Evolutionary conservation across 2,797 vertebrate species (phyloP), one percentile per base, ranked within the genome.

Genomic region (Neopelma chrysocephalum): DNA sequence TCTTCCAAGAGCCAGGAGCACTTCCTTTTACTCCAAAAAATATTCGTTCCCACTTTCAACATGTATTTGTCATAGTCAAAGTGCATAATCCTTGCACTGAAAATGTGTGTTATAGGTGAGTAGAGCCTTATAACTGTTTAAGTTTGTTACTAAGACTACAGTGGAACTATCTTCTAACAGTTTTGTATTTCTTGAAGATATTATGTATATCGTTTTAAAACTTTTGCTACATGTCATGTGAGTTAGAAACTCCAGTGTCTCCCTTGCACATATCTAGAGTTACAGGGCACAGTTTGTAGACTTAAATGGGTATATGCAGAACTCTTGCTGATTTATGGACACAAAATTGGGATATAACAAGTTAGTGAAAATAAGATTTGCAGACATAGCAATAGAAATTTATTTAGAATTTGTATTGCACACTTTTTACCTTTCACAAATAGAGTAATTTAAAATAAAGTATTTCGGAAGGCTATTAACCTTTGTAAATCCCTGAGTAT

Each of bases 21-120:
- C 98, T 99, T 96, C 99, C 99, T 93, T 99, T 99, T 94, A 99
- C 99, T 85, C 99, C 99, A 45, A 99, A 99, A 98, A 98, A 98
- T 98, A 99, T 99, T 98, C 99, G 99, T 94, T 99, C 99, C 45
- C 99, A 99, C 98, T 99, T 99, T 92, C 99, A 99, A 87, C 99
- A 99, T 86, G 99, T 99, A 80, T 99, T 99, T 97, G 99, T 99
- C 97, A 99, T 99, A 87, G 99, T 99, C 97, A 99, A 98, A 98
- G 99, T 99, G 90, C 99, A 99, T 97, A 99, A 98, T 97, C 99
- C 99, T 27, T 99, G 99, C 97, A 99, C 99, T 40, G 99, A 99
- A 91, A 99, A 98, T 51, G 99, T 99, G 94, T 99, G 99, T 95
- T 99, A 99, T 96, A 99, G 99, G 99, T 99, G 98, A 98, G 98